Evolutionary conservation across 2,888 invertebrate species (phyloP), one percentile per base, ranked within the genome.

Genomic region (Cyclophora punctaria): DNA sequence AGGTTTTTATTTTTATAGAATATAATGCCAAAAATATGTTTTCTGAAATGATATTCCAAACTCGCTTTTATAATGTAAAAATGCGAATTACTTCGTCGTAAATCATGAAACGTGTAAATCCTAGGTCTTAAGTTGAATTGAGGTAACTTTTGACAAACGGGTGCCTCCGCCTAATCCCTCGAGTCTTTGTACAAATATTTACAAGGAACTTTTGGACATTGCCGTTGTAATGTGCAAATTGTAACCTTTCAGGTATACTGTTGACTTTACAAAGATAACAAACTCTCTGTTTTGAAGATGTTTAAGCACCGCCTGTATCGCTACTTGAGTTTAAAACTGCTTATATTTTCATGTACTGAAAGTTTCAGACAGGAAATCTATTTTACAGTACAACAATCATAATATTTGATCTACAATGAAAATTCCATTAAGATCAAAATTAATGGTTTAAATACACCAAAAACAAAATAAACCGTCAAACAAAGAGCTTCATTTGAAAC

Each of bases 101-200:
- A 44, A 44, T 20, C 44, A 33, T 6, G 34, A 44, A 44, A 44
- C 34, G 34, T 44, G 44, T 44, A 44, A 44, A 44, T 44, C 44
- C 44, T 34, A 44, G 44, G 44, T 44, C 34, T 44, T 58, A 45
- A 51, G 51, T 48, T 34, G 50, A 59, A 7, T 53, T 48, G 37
- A 55, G 53, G 56, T 57, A 60, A 65, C 56, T 55, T 56, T 50
- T 55, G 54, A 58, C 50, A 57, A 57, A 56, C 57, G 53, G 20
- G 46, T 48, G 45, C 45, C 33, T 44, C 41, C 50, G 20, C 53
- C 48, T 58, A 54, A 58, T 55, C 51, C 55, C 55, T 50, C 4
- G 41, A 55, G 58, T 59, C 56, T 57, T 54, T 52, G 47, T 34
- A 48, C 53, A 62, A 62, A 59, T 54, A 57, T 59, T 53, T 56